phyloP scores from a whole-genome alignment of 2,113 vertebrate species.

The Falco punctatus region DNA sequence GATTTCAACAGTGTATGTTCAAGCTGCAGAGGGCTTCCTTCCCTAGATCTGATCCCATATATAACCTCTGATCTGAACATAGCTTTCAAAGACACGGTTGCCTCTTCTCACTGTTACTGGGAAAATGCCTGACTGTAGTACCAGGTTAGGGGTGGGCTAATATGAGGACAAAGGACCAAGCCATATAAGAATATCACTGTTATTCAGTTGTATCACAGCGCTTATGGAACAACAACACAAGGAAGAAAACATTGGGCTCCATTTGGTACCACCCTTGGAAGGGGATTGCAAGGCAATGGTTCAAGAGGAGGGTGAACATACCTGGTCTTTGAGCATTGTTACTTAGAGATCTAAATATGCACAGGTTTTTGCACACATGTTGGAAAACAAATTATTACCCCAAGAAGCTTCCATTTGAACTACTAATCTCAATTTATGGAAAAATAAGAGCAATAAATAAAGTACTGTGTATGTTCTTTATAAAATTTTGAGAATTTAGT shows the following conservation, averaged over 20 bases:
- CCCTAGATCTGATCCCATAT: not conserved
- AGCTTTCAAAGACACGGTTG: not conserved
- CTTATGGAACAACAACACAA: accelerated
- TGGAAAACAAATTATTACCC: not conserved
- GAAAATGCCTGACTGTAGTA: not conserved
- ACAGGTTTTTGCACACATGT: not conserved
- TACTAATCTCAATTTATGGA: not conserved
- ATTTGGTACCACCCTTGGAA: not conserved
- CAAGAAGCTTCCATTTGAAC: not conserved
- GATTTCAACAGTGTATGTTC: not conserved
- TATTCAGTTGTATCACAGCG: accelerated
- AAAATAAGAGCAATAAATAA: not conserved
- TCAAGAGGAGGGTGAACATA: not conserved
- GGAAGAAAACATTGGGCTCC: not conserved
- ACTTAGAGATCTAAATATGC: not conserved
- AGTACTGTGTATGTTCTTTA: not conserved
- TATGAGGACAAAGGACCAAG: not conserved
- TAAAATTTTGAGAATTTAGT: not conserved
- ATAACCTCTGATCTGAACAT: not conserved
- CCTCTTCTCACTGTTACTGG: not conserved
- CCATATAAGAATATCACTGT: not conserved
- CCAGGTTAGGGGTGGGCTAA: no score
- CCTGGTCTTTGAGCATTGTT: not conserved
- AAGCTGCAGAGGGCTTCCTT: not conserved
- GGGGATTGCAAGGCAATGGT: not conserved